Evolutionary conservation across 1,140 invertebrate species (phyloP).

Genomic region (Heliconius melpomene): DNA sequence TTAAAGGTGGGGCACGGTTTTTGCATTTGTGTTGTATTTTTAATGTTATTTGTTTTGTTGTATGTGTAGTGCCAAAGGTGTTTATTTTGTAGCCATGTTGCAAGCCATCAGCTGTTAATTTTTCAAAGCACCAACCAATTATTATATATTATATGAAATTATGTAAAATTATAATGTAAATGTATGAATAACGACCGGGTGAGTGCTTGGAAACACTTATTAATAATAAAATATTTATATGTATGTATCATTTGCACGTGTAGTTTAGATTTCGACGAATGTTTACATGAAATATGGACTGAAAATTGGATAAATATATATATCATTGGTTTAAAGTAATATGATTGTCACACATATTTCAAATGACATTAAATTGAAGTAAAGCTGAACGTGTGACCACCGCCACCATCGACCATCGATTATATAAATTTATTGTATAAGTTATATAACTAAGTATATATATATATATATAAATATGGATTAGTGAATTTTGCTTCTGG

Average conservation of each 20-base stretch:
- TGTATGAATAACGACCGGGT: slow-evolving; percentile 3
- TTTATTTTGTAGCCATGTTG: slow-evolving; percentile 18
- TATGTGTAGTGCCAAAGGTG: slow-evolving; percentile 26
- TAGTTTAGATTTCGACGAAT: slow-evolving; percentile 1
- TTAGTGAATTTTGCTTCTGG: slow-evolving; percentile 51
- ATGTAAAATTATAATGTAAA: not conserved
- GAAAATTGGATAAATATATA: slow-evolving; percentile 2
- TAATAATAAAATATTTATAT: not conserved
- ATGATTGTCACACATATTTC: slow-evolving; percentile 1
- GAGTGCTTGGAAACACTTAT: slow-evolving; percentile 23
- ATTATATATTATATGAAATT: not conserved
- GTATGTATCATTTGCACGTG: not conserved
- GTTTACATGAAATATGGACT: slow-evolving; percentile 4
- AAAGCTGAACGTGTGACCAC: slow-evolving; percentile 10
- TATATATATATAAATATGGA: slow-evolving; percentile 28
- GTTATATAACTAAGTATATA: slow-evolving; percentile 23
- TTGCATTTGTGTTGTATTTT: slow-evolving; percentile 30
- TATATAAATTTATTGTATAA: slow-evolving; percentile 21
- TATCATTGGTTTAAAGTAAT: slow-evolving; percentile 3
- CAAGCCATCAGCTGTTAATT: slow-evolving; percentile 12
- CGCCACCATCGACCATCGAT: slow-evolving; percentile 6
- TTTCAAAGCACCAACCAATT: not conserved
- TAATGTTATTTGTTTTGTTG: slow-evolving; percentile 14
- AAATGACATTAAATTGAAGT: not conserved
- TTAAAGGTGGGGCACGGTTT: slow-evolving; percentile 7